phyloP scores from a whole-genome alignment of 2,888 invertebrate genomes.

The Drosophila kanekoi region DNA sequence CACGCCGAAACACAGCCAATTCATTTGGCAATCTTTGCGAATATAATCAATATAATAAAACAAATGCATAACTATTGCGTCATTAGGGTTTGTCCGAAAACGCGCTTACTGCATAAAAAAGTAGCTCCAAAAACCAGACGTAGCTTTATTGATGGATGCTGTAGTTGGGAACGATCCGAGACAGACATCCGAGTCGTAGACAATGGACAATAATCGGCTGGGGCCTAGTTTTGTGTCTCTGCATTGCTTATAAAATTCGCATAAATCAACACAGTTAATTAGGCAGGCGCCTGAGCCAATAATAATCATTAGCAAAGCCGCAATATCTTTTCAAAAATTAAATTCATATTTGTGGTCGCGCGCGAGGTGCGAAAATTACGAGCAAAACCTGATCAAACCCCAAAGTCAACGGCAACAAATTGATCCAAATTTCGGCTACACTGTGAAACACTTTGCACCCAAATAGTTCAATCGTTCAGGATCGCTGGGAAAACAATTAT shows the following conservation, averaged over 20 bases:
- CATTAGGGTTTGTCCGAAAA: constrained; percentile 62
- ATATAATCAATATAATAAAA: constrained; percentile 48
- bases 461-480: background rate
- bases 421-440: background rate
- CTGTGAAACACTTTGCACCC: too few relatives aligned
- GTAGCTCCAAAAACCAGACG: background rate
- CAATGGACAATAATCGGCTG: constrained; percentile 35
- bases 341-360: constrained; percentile 30
- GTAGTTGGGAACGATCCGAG: constrained; percentile 33
- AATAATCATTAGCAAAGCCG: constrained; percentile 47
- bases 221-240: constrained; percentile 22
- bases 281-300: constrained; percentile 51
- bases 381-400: constrained; percentile 31
- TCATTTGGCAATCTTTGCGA: constrained; percentile 43
- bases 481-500: background rate
- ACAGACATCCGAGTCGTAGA: constrained; percentile 8
- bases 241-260: constrained; percentile 69
- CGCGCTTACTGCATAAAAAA: background rate
- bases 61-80: constrained; percentile 68
- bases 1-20: constrained; percentile 40
- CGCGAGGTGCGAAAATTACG: constrained; percentile 50
- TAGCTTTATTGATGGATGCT: constrained; percentile 2
- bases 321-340: constrained; percentile 16
- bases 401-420: background rate
- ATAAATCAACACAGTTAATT: constrained; percentile 77